phyloP scores from a whole-genome alignment of 1,140 invertebrate species.

The Pseudomyrmex concolor region DNA sequence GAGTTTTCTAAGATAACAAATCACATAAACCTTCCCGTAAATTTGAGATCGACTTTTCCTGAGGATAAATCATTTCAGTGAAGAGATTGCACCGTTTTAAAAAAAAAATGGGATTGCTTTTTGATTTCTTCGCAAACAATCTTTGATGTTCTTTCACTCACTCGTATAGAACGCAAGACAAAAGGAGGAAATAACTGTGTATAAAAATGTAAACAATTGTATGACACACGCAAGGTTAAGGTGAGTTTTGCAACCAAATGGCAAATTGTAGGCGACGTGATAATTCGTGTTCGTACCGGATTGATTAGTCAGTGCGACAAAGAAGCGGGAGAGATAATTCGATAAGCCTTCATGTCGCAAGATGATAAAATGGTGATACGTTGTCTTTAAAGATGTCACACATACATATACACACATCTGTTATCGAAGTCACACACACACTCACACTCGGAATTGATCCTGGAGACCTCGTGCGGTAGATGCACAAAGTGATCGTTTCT shows the following conservation, averaged over 20 bases:
- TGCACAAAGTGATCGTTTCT: no score
- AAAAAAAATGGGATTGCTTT: background rate
- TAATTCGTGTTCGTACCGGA: background rate
- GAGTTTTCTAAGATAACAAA: background rate
- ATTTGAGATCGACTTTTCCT: background rate
- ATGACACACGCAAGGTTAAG: background rate
- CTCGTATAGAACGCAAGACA: background rate
- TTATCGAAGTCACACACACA: no score
- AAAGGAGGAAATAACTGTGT: background rate
- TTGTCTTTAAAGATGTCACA: background rate
- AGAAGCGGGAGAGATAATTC: conserved; percentile 58
- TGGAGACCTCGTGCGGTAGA: no score
- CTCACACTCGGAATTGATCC: no score
- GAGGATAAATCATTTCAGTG: conserved; percentile 4
- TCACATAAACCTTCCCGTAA: no score
- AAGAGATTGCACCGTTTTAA: background rate
- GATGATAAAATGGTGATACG: conserved; percentile 51
- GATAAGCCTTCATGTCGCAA: conserved; percentile 65
- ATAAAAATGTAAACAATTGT: background rate
- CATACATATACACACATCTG: no score
- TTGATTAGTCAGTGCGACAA: conserved; percentile 66
- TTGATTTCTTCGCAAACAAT: background rate
- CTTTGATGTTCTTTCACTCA: background rate
- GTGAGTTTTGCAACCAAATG: background rate
- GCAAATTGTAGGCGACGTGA: background rate